Evolutionary conservation across 2,797 vertebrate genomes (phyloP).

Genomic region (Poeciliopsis infans): DNA sequence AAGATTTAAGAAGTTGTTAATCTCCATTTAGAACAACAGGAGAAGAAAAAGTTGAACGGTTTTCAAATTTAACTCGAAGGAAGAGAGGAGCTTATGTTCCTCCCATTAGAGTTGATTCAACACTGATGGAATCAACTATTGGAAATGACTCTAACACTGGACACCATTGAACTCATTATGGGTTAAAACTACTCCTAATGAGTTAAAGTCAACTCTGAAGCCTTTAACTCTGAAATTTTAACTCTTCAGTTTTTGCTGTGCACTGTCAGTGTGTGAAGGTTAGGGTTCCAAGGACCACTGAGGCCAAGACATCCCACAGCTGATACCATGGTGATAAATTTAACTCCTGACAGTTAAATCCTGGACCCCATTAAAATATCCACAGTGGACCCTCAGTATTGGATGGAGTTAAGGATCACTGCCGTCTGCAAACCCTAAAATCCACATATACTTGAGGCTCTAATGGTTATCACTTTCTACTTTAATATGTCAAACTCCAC

Average conservation of each 20-base stretch:
- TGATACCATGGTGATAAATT: neutral
- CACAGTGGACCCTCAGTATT: neutral
- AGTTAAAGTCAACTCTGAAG: conserved; percentile 1
- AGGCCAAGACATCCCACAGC: neutral
- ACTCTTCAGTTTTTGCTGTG: conserved; percentile 2
- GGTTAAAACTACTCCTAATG: neutral
- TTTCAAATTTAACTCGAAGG: neutral
- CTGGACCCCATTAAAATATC: neutral
- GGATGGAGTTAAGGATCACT: neutral
- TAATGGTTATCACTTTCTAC: neutral
- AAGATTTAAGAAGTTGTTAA: neutral
- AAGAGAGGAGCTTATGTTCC: neutral
- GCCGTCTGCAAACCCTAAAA: neutral
- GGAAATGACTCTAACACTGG: conserved; percentile 6
- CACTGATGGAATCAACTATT: neutral
- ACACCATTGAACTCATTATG: neutral
- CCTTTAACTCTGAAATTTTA: neutral
- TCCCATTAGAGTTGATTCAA: neutral
- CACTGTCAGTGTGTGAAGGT: neutral
- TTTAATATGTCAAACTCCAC: too few relatives aligned
- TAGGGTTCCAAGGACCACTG: neutral
- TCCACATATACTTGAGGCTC: neutral
- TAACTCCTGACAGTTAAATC: neutral
- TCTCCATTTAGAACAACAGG: neutral
- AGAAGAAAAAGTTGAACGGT: neutral